phyloP scores from a whole-genome alignment of 2,888 invertebrate species.

The Pachymerium ferrugineum region DNA sequence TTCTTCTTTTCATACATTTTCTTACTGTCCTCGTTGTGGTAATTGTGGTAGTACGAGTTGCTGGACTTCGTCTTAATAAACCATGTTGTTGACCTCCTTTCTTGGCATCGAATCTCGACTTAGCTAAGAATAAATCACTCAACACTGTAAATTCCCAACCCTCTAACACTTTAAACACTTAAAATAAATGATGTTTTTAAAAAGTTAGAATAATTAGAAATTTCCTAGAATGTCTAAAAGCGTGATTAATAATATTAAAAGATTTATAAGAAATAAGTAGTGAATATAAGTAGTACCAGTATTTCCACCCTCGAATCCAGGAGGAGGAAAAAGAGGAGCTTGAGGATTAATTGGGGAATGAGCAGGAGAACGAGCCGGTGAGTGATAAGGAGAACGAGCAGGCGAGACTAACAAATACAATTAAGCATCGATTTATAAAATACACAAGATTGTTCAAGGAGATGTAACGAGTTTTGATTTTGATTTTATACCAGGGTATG shows the following conservation, averaged over 20 bases:
- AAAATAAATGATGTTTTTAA: not conserved
- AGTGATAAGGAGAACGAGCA: conserved; percentile 41
- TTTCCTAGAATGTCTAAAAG: too few species aligned
- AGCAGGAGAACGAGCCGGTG: conserved; percentile 42
- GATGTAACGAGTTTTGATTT: too few species aligned
- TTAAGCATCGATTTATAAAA: too few species aligned
- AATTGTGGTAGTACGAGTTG: not conserved
- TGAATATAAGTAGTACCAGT: conserved; percentile 57
- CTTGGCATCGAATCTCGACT: not conserved
- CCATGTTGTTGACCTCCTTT: not conserved
- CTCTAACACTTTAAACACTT: not conserved
- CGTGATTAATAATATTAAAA: not conserved
- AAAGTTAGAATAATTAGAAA: too few species aligned
- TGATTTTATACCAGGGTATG: conserved; percentile 38
- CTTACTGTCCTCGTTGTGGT: not conserved
- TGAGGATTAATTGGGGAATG: conserved; percentile 39
- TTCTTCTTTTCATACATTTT: conserved; percentile 23
- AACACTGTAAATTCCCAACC: not conserved
- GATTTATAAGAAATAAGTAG: not conserved
- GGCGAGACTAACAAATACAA: conserved; percentile 34
- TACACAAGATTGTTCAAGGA: too few species aligned
- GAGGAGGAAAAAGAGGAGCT: conserved; percentile 38
- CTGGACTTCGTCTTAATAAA: not conserved
- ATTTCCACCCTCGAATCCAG: conserved; percentile 38
- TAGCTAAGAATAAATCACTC: not conserved